Percentiles rank a stretch among this genome's conserved stretches.
phyloP scores from a whole-genome alignment of 2,113 vertebrate species.

The Petrocephalus microphthalmus region DNA sequence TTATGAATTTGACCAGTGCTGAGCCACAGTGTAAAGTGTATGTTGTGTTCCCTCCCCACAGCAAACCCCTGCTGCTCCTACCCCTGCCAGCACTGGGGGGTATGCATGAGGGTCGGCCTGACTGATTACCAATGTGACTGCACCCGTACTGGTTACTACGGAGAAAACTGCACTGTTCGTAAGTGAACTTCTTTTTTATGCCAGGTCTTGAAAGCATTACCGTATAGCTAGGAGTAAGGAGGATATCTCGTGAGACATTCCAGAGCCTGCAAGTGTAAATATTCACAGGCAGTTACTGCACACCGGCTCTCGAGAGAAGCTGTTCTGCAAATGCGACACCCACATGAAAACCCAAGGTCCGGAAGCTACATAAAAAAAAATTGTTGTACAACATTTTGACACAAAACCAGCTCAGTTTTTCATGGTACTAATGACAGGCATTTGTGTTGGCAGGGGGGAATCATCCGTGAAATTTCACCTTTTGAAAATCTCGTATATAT shows the following conservation, averaged over 20 bases:
- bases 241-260: not conserved
- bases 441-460: not conserved
- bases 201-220: not conserved
- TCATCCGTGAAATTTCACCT: not conserved
- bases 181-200: conserved; percentile 47
- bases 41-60: conserved; percentile 41
- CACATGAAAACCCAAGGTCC: not conserved
- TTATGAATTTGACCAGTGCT: not conserved
- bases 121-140: conserved; percentile 80
- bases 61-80: conserved; percentile 87
- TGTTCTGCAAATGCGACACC: not conserved
- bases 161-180: conserved; percentile 81
- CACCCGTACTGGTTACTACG: conserved; percentile 76
- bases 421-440: not conserved
- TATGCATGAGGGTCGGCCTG: conserved; percentile 70
- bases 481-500: not conserved
- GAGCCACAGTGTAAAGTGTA: not conserved
- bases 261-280: not conserved
- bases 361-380: not conserved
- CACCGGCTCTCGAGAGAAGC: not conserved
- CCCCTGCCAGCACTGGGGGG: conserved; percentile 80
- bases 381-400: not conserved
- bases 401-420: not conserved
- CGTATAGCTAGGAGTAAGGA: too few species aligned
- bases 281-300: not conserved